Conservation (phyloP, 2,888 invertebrate genomes). For the Plagodis dolabraria region DNA sequence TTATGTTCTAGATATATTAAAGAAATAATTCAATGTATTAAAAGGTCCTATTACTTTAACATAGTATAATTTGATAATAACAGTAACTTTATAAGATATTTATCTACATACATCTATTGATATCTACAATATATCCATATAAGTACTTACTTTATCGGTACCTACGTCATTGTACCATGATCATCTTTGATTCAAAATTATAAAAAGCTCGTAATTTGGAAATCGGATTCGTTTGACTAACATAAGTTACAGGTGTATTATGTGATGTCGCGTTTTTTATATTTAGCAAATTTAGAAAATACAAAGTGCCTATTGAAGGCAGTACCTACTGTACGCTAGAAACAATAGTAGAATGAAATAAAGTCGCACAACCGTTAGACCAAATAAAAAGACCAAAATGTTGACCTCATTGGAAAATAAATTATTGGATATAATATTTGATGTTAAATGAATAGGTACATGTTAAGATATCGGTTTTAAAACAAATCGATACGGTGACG, state of each 20-base stretch:
- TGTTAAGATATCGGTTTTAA: constrained; percentile 3
- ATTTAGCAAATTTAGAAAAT: constrained; percentile 29
- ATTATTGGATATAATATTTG: constrained; percentile 23
- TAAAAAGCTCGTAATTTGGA: not conserved
- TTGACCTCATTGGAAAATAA: constrained; percentile 49
- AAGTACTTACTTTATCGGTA: too few relatives aligned
- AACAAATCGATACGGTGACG: constrained; percentile 18
- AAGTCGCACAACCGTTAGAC: constrained; percentile 67
- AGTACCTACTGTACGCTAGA: constrained; percentile 23
- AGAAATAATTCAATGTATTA: constrained; percentile 12
- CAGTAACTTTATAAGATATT: too few relatives aligned
- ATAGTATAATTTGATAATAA: too few relatives aligned
- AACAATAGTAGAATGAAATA: constrained; percentile 40
- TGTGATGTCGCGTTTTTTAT: constrained; percentile 12
- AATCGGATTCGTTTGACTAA: constrained; percentile 22
- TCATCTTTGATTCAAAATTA: too few relatives aligned
- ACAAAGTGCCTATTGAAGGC: constrained; percentile 40
- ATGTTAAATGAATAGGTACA: not conserved
- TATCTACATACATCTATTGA: too few relatives aligned
- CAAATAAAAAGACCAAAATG: constrained; percentile 63
- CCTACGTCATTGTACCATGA: too few relatives aligned
- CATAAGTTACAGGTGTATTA: not conserved
- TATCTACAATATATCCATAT: too few relatives aligned
- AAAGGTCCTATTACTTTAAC: too few relatives aligned
- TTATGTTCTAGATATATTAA: constrained; percentile 11